Conservation (phyloP, 2,797 vertebrate genomes). For the Typhlichthys eigenmanni region DNA sequence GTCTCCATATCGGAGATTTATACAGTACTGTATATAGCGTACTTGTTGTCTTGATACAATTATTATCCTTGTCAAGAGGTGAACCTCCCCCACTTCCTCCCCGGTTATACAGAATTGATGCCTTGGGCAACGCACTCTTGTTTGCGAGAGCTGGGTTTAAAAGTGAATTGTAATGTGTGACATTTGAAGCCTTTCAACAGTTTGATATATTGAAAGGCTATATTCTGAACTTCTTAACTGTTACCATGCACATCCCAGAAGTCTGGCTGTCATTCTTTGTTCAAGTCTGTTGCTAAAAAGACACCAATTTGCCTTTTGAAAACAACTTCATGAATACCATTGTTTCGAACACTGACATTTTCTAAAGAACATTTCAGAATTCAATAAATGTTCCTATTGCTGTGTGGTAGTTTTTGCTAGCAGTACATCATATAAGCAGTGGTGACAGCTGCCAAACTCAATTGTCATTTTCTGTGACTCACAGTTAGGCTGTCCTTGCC, state of each 20-base stretch:
- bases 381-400: slow-evolving; percentile 26
- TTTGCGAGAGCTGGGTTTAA: background rate
- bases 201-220: background rate
- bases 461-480: background rate
- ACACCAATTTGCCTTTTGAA: slow-evolving; percentile 1
- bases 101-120: background rate
- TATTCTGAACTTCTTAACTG: background rate
- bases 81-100: too few relatives aligned
- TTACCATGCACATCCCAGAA: background rate
- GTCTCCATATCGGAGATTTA: too few relatives aligned
- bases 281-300: slow-evolving; percentile 12
- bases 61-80: too few relatives aligned
- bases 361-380: background rate
- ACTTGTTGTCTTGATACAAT: too few relatives aligned
- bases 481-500: slow-evolving; percentile 35
- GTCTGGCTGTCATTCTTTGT: slow-evolving; percentile 10
- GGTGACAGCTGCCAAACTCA: background rate
- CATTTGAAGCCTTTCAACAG: background rate
- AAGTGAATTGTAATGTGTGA: background rate
- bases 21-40: too few relatives aligned
- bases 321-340: background rate
- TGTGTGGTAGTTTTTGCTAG: background rate
- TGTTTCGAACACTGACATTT: background rate
- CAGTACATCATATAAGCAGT: background rate
- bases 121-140: background rate